Percentiles rank a stretch among this genome's conserved stretches.
Conservation (phyloP, 2,113 vertebrate genomes). For the Chrysochloris asiatica region DNA sequence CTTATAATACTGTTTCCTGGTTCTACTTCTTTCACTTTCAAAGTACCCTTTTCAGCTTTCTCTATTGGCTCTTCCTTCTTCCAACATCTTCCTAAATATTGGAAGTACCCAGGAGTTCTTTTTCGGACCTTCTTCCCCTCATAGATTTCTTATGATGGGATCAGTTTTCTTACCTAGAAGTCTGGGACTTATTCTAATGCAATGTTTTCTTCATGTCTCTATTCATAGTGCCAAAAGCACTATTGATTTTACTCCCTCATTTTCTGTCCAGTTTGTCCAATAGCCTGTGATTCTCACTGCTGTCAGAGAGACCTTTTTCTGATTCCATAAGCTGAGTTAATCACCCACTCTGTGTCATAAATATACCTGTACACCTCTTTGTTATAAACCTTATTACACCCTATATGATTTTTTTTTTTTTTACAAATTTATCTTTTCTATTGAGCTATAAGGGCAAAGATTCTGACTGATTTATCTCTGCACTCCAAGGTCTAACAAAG, state of each 20-base stretch:
- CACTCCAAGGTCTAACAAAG: slow-evolving; percentile 9
- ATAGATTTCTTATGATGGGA: background rate
- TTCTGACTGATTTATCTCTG: slow-evolving; percentile 10
- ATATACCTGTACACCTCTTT: background rate
- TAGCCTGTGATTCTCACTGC: background rate
- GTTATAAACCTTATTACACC: slow-evolving; percentile 20
- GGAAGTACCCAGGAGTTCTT: background rate
- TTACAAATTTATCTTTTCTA: background rate
- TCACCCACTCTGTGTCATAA: background rate
- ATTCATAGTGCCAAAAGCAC: background rate
- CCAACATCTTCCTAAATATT: background rate
- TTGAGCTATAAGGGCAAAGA: background rate
- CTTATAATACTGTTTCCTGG: background rate
- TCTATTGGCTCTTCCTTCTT: background rate
- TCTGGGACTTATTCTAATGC: background rate
- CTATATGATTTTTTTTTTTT: slow-evolving; percentile 19
- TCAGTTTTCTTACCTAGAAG: background rate
- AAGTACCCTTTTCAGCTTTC: background rate
- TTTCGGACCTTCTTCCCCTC: background rate
- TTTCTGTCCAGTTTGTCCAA: background rate
- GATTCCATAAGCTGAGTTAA: slow-evolving; percentile 20
- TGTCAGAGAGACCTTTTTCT: background rate
- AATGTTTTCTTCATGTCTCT: background rate
- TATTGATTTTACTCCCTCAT: background rate
- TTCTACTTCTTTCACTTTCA: background rate